Evolutionary conservation across 2,113 vertebrate genomes (phyloP).

Genomic region (Barnardius zonarius): DNA sequence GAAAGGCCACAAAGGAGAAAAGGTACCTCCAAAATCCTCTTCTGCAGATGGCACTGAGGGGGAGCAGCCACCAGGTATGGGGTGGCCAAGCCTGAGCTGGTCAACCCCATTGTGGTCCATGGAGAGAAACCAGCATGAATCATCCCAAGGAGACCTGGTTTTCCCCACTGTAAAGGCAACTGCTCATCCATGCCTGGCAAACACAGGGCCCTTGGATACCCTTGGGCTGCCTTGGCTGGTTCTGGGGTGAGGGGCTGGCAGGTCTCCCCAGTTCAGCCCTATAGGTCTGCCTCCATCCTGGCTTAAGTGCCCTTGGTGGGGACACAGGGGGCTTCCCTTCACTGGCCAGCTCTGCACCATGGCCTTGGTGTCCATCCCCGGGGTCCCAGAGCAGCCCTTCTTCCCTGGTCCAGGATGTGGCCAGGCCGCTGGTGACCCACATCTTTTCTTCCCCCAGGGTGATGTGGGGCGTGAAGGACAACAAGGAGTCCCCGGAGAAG

Average conservation of each 20-base stretch:
- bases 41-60: background rate
- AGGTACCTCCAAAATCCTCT: slow-evolving; percentile 63
- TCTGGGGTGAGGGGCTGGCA: background rate
- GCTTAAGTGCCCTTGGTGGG: background rate
- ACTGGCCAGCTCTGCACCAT: background rate
- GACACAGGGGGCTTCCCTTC: background rate
- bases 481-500: slow-evolving; percentile 68
- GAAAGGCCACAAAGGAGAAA: slow-evolving; percentile 79
- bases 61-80: fast-evolving
- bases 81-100: background rate
- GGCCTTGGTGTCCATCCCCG: background rate
- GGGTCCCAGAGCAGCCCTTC: background rate
- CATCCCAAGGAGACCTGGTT: fast-evolving
- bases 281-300: background rate
- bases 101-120: fast-evolving
- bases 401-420: background rate
- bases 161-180: background rate
- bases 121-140: background rate
- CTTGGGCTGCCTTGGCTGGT: background rate
- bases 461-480: slow-evolving; percentile 68
- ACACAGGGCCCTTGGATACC: background rate
- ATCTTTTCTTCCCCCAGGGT: slow-evolving; percentile 69
- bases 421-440: background rate
- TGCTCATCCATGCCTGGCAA: fast-evolving
- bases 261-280: background rate